phyloP scores from a whole-genome alignment of 2,113 vertebrate genomes.

The Cariama cristata region DNA sequence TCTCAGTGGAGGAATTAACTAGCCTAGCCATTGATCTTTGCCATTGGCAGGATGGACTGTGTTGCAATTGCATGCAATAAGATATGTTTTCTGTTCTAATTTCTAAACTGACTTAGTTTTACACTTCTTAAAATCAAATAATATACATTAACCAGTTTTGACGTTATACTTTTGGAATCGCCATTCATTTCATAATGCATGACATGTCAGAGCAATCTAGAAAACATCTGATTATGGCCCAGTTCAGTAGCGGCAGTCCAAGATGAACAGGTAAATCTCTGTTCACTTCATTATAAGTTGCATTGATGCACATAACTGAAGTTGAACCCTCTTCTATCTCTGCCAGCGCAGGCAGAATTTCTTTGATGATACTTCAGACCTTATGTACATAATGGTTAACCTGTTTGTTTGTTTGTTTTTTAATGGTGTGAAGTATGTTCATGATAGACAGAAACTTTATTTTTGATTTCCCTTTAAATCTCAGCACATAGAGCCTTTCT shows the following conservation, averaged over 20 bases:
- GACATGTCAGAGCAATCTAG: not conserved
- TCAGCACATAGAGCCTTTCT: not conserved
- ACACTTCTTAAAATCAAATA: not conserved
- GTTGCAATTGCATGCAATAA: not conserved
- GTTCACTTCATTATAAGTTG: not conserved
- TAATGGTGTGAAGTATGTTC: not conserved
- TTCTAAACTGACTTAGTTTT: not conserved
- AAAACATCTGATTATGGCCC: not conserved
- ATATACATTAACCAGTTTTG: not conserved
- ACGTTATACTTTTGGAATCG: not conserved
- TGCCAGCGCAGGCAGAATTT: not conserved
- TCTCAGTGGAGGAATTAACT: slow-evolving; percentile 22
- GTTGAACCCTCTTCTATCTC: not conserved
- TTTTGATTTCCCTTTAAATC: slow-evolving; percentile 25
- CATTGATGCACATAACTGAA: not conserved
- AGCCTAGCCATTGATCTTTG: not conserved
- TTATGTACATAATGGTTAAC: not conserved
- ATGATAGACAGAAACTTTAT: not conserved
- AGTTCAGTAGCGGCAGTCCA: not conserved
- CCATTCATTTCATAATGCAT: not conserved
- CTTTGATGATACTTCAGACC: not conserved
- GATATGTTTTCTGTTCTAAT: not conserved
- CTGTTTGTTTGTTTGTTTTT: not conserved
- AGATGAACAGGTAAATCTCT: not conserved
- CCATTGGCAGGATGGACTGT: not conserved